Percentiles rank a stretch among this genome's conserved stretches.
Evolutionary conservation across 2,888 invertebrate species (phyloP).

Genomic region (Atethmia centrago): DNA sequence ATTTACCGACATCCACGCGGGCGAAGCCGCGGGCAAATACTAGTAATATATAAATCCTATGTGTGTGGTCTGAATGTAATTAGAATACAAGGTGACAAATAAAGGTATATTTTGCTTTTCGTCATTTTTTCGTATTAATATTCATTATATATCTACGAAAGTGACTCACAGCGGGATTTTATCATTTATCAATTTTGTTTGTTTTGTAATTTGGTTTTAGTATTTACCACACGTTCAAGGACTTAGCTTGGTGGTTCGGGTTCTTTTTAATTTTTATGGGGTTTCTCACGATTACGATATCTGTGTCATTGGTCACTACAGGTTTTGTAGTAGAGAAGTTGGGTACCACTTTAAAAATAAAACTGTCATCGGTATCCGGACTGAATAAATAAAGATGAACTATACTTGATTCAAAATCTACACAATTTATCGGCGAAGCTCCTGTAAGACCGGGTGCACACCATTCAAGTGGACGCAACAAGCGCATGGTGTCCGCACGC

Average conservation of each 20-base stretch:
- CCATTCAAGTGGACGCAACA: constrained; percentile 74
- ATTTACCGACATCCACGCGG: too few relatives aligned
- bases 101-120: constrained; percentile 1
- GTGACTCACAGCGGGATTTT: constrained; percentile 39
- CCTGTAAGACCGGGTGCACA: constrained; percentile 3
- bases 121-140: constrained; percentile 1
- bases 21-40: too few relatives aligned
- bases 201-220: constrained; percentile 17
- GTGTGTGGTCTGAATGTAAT: not conserved
- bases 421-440: not conserved
- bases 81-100: not conserved
- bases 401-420: not conserved
- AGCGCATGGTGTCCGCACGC: constrained; percentile 69
- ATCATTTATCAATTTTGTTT: constrained; percentile 11
- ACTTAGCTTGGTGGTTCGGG: constrained; percentile 1
- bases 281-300: not conserved
- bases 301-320: not conserved
- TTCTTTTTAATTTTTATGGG: constrained; percentile 18
- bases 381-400: not conserved
- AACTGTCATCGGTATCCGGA: not conserved
- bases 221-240: constrained; percentile 2
- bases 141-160: constrained; percentile 18
- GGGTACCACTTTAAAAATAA: not conserved
- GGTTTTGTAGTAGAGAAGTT: not conserved
- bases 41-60: too few relatives aligned